phyloP scores from a whole-genome alignment of 2,888 invertebrate species.

The Tyria jacobaeae region DNA sequence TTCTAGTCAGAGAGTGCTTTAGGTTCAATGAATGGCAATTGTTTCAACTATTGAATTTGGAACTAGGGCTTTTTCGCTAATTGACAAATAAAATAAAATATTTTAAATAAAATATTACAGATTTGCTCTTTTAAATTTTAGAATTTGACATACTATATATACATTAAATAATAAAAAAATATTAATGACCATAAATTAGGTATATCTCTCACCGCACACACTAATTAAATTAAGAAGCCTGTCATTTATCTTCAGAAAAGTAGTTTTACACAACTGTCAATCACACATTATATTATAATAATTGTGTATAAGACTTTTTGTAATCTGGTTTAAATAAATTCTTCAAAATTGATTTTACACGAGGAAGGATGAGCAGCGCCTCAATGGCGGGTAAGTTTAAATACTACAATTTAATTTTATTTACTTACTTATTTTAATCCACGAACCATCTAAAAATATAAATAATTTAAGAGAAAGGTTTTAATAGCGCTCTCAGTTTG shows the following conservation, averaged over 20 bases:
- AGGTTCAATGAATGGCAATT: too few relatives aligned
- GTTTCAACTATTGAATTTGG: neutral
- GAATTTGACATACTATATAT: neutral
- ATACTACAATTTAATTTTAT: neutral
- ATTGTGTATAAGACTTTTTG: slow-evolving; percentile 35
- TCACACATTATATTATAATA: slow-evolving; percentile 17
- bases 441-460: neutral
- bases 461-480: neutral
- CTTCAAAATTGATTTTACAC: slow-evolving; percentile 83
- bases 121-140: neutral
- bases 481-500: neutral
- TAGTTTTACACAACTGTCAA: slow-evolving; percentile 14
- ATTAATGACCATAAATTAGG: neutral
- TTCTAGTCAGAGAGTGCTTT: too few relatives aligned
- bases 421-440: too few relatives aligned
- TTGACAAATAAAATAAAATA: neutral
- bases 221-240: slow-evolving; percentile 39
- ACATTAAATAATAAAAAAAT: neutral
- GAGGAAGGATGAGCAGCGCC: slow-evolving; percentile 84
- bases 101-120: neutral
- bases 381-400: slow-evolving; percentile 81
- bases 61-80: neutral
- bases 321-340: slow-evolving; percentile 38
- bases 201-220: slow-evolving; percentile 7
- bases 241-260: slow-evolving; percentile 26